Base-by-base conservation (phyloP, 1,140 invertebrate species). In the Pinna nobilis region DNA sequence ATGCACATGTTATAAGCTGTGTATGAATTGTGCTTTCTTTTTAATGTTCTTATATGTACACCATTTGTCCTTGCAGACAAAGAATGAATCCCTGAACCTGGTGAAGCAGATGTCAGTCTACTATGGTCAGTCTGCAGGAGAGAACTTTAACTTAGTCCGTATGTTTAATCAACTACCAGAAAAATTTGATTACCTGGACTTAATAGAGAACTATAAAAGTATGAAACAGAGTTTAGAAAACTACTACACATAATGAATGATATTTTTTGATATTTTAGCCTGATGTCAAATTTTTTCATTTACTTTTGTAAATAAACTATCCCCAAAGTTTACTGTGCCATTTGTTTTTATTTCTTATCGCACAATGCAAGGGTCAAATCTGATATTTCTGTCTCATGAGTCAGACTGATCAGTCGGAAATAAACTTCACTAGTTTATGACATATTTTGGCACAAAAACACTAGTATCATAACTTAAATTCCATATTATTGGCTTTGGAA, bases 81-180 rank as follows among this genome's bases (percentile, higher is more conserved):
- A 78, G 68, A 32, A 77, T 49, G 67, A 79, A 13, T 78, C 82
- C 0, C 28, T 84, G 20, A 77, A 70, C 35, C 61, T 84, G 28
- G 77, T 81, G 0, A 78, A 75, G 25, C 79, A 82, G 74, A 79
- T 84, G 75, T 70, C 76, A 20, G 65, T 78, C 44, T 84, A 79
- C 44, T 84, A 81, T 63, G 74, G 75, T 25, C 64, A 61, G 11
- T 55, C 49, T 28, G 50, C 63, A 28, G 73, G 74, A 3, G 75
- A 80, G n/a, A 70, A 63, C 50, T 82, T 73, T 67, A 72, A 79
- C 18, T 33, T 71, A 13, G 80, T 84, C 6, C 41, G 75, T 50
- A 25, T 71, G 5, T 84, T 84, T 47, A 84, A 84, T 47, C 64
- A 78, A 41, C 49, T 60, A 18, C 82, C 82, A 67, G 72, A 79